phyloP scores from a whole-genome alignment of 2,888 invertebrate species.

The Rotaria sp. region DNA sequence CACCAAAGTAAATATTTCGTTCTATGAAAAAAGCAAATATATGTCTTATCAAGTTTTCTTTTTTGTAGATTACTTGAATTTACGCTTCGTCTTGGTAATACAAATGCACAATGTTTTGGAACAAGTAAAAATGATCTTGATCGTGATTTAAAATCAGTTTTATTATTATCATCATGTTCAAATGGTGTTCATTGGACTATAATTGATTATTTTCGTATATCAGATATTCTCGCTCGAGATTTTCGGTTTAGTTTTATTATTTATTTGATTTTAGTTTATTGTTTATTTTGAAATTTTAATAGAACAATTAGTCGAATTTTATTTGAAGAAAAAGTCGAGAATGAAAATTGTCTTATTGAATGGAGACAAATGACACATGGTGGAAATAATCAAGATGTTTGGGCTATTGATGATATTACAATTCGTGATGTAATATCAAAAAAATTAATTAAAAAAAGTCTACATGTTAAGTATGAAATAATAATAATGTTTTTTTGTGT shows the following conservation, averaged over 20 bases:
- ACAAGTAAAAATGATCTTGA: slow-evolving; percentile 7
- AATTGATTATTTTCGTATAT: neutral
- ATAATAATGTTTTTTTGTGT: too few species aligned
- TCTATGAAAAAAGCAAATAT: too few species aligned
- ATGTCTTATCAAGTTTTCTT: too few species aligned
- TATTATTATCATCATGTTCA: neutral
- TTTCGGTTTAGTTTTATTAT: neutral
- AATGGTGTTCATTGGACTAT: slow-evolving; percentile 27
- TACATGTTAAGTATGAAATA: neutral
- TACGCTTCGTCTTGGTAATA: neutral
- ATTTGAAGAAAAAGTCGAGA: neutral
- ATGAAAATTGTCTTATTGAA: slow-evolving; percentile 13
- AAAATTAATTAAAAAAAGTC: neutral
- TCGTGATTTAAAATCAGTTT: slow-evolving; percentile 1
- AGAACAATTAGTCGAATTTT: slow-evolving; percentile 17
- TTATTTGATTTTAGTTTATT: neutral
- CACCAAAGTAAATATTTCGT: neutral
- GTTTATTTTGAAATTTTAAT: neutral
- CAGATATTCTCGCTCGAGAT: neutral
- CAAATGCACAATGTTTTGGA: neutral
- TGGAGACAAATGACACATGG: neutral
- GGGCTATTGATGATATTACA: slow-evolving; percentile 23
- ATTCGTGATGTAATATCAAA: neutral
- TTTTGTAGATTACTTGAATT: slow-evolving; percentile 7
- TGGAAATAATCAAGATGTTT: slow-evolving; percentile 23